Conservation (phyloP, 37 sponge, comb jelly and placozoan genomes). For the Oopsacas minuta region DNA sequence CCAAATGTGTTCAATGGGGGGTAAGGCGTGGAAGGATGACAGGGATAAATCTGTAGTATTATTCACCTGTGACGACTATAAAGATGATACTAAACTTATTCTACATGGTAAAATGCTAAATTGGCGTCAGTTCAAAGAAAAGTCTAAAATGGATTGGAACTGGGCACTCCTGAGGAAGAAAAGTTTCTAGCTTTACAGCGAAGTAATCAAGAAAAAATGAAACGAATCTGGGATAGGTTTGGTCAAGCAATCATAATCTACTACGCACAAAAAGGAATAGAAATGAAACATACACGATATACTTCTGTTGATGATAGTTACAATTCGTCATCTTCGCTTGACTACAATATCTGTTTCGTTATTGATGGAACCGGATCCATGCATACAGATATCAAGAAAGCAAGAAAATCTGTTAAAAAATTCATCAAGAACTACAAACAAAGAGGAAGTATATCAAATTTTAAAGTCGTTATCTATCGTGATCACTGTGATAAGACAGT, state of each 20-base stretch:
- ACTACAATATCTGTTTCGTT: not conserved
- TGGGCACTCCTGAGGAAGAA: not conserved
- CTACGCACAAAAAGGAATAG: not conserved
- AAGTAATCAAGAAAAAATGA: not conserved
- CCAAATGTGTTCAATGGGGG: not conserved
- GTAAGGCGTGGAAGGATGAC: not conserved
- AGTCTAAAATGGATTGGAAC: not conserved
- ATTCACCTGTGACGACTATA: slow-evolving; percentile 11
- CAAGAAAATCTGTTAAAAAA: not conserved
- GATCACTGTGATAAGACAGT: not conserved
- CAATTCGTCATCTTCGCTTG: not conserved
- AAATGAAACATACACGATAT: not conserved
- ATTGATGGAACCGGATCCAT: not conserved
- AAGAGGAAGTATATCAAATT: not conserved
- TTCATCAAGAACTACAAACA: not conserved
- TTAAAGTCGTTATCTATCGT: not conserved
- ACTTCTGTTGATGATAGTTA: not conserved
- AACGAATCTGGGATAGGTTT: not conserved
- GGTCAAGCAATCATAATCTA: not conserved
- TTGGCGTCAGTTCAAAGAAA: not conserved
- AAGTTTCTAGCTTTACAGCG: not conserved
- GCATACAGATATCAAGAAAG: not conserved
- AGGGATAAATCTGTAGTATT: not conserved
- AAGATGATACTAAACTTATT: not conserved
- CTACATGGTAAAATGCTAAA: not conserved